Base-by-base conservation (phyloP, 2,797 vertebrate genomes). In the Telmatherina bonti region DNA sequence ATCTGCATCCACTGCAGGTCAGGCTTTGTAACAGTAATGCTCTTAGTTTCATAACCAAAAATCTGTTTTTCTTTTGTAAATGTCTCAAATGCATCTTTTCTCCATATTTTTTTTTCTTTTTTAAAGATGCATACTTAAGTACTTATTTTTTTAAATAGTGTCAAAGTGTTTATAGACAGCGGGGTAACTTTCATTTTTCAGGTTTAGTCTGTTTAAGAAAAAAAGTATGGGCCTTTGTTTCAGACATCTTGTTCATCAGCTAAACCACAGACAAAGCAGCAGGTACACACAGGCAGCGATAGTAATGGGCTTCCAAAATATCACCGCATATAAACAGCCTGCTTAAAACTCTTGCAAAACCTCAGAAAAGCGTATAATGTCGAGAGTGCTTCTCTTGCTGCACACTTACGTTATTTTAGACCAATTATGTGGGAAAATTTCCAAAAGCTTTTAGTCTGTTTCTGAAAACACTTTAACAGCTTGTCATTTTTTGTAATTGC, bases 1-100 rank as follows among this genome's bases (percentile, higher is more conserved):
- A 85, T 99, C 67, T 99, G 97, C 77, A 88, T 99, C 84, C 98
- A 99, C 91, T 99, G 98, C 97, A 99, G 98, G 98, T 99, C 78
- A 85, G 84, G 24, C 33, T 63, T 0, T 33, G 33, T 15, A 16
- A 70, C 38, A n/a, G n/a, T n/a, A n/a, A n/a, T 24, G 2, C 18
- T 22, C 30, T 57, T 13, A 22, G 43, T 30, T 6, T 43, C 5
- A 8, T 13, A 7, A 15, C 27, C 24, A 15, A 15, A 8, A 22
- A 22, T 38, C 5, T 45, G 18, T 22, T 47, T 22, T 49, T 43
- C 18, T 2, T 20, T 33, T 35, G 10, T 35, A 35, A 10, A 6
- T 54, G 26, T 11, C 7, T 31, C 30, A 31, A 31, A 38, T 36
- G 12, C 8, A 13, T 41, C 3, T 15, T 29, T 41, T 3, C n/a